Evolutionary conservation across 2,113 vertebrate species (phyloP).

Genomic region (Chlorocebus sabaeus): DNA sequence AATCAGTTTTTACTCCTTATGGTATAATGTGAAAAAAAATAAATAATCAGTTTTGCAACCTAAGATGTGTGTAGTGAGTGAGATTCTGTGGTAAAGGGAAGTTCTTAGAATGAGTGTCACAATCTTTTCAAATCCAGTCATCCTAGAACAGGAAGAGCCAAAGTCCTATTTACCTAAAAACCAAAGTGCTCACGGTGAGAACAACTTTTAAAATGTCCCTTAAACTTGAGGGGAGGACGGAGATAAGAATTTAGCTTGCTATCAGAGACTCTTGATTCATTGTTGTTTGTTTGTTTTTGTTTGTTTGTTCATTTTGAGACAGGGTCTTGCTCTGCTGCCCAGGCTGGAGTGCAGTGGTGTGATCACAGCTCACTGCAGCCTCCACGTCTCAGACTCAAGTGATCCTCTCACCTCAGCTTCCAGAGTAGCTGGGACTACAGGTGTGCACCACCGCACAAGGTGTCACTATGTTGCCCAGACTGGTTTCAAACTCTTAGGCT

Average conservation of each 20-base stretch:
- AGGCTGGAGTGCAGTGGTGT: no score
- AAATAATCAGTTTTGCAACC: neutral
- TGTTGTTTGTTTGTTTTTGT: neutral
- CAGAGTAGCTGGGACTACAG: no score
- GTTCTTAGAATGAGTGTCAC: neutral
- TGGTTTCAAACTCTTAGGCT: no score
- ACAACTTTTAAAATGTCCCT: neutral
- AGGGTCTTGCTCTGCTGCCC: no score
- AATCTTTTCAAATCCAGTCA: neutral
- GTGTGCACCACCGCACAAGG: no score
- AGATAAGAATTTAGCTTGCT: neutral
- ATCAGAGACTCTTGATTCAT: neutral
- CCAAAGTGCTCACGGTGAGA: neutral
- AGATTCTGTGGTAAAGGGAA: neutral
- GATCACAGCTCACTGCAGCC: no score
- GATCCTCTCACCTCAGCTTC: no score
- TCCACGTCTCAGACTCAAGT: no score
- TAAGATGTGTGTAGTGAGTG: neutral
- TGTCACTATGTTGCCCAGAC: no score
- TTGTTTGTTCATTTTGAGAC: no score
- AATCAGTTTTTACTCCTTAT: no score
- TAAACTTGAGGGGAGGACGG: neutral
- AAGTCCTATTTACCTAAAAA: neutral
- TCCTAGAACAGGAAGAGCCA: neutral
- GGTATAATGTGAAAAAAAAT: neutral